Evolutionary conservation across 1,140 invertebrate genomes (phyloP).

Genomic region (Drosophila tropicalis): DNA sequence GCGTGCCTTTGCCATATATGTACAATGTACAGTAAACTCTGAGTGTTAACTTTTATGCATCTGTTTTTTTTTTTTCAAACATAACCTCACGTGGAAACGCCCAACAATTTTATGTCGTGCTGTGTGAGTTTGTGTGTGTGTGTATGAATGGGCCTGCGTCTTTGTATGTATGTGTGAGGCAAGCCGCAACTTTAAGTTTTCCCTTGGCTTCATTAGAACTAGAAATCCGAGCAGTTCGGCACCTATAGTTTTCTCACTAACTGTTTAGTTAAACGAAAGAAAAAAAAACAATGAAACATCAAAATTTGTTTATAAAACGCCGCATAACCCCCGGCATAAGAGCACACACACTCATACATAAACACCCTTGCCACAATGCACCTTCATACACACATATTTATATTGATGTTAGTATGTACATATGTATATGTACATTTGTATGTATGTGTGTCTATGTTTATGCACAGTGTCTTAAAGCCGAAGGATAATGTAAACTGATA

Average conservation of each 20-base stretch:
- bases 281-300: slow-evolving; percentile 21
- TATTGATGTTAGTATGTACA: not conserved
- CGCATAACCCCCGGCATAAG: slow-evolving; percentile 21
- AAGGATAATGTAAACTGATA: not conserved
- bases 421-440: not conserved
- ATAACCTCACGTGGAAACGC: slow-evolving; percentile 81
- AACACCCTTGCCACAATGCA: slow-evolving; percentile 1
- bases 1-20: slow-evolving; percentile 16
- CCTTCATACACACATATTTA: not conserved
- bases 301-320: slow-evolving; percentile 68
- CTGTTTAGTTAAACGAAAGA: slow-evolving; percentile 56
- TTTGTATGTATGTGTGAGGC: slow-evolving; percentile 26
- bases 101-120: slow-evolving; percentile 56
- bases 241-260: slow-evolving; percentile 38
- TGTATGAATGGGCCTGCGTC: slow-evolving; percentile 15
- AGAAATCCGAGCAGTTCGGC: slow-evolving; percentile 36
- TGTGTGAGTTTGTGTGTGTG: slow-evolving; percentile 21
- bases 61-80: slow-evolving; percentile 44
- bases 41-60: slow-evolving; percentile 45
- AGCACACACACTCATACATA: slow-evolving; percentile 6
- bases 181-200: slow-evolving; percentile 62
- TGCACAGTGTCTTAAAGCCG: slow-evolving; percentile 23
- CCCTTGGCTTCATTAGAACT: slow-evolving; percentile 55
- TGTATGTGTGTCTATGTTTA: not conserved
- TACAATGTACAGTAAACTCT: slow-evolving; percentile 62